Evolutionary conservation across 2,113 vertebrate species (phyloP), one percentile per base, ranked within the genome.

Genomic region (Danionella cerebrum): DNA sequence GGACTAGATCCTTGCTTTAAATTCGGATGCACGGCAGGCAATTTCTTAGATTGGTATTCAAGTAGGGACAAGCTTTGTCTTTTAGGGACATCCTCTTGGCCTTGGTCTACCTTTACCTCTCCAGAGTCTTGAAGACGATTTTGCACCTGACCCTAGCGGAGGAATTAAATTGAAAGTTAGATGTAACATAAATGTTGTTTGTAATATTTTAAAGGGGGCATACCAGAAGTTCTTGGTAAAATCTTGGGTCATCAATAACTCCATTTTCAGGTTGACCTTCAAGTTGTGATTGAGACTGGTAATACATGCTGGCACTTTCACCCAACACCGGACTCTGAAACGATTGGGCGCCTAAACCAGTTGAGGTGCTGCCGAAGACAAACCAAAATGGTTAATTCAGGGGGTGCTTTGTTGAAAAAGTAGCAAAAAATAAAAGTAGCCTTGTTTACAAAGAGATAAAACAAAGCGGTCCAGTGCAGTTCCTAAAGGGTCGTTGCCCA

Each of bases 141-240:
- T 67, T 89, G 94, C 57, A 96, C 91, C 77, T 95, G 94, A 71
- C 86, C 87, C 96, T 98, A 63, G 11, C 65, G 51, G 22, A 48
- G 60, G 59, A 78, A 54, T 42, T 2, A 12, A 38, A 42, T 41
- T 31, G 16, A 35, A 33, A 22, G 14, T 33, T 33, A 5, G 27
- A 18, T 31, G 29, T 35, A 31, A 39, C 4, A 42, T 11, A 31
- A 6, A 19, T 16, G 5, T 18, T 33, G 27, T 25, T 2, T 47
- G 8, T 24, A 48, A 1, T 13, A 12, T 24, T 25, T 33, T 29
- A 52, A 41, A 13, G 9, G 6, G 1, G 3, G n/a, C 77, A 86
- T 84, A 95, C 93, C 85, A 92, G 70, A 33, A 93, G 83, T 33
- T 92, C 82, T 63, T 90, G 86, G 71, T 89, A 92, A 80, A 93